Base-by-base conservation (phyloP, 1,140 invertebrate species). In the Aradophagus sp. region DNA sequence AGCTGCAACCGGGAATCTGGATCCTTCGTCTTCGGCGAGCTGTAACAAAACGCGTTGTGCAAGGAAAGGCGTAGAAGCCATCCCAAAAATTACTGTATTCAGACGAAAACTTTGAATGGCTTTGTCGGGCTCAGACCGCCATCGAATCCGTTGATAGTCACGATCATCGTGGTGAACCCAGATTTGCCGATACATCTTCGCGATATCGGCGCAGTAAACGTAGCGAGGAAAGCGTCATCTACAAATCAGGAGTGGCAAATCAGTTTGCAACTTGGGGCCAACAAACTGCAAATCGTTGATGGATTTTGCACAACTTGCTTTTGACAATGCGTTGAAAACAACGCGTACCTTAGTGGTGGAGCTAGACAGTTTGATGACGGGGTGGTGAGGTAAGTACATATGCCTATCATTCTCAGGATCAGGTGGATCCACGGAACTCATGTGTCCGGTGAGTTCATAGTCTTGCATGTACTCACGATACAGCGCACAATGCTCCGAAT, bases 81-180 rank as follows among this genome's bases (percentile, higher is more conserved):
- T 6, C 2, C 55, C 53, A 35, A 52, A 59, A 4, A 55, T 68
- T 1, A 53, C 39, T 0, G 66, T 69, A 5, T 17, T 45, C 0
- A 69, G 11, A 0, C 11, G 27, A 15, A 31, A 69, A 0, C 34
- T 26, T 1, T 1, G 6, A 1, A 44, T 4, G 0, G 16, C 15
- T 7, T 19, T 11, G 1, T 1, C 5, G 5, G 11, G 0, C 4
- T 35, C 8, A 0, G 1, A 26, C 4, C 55, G 32, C 48, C 55
- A 68, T 0, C 47, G 0, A 2, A 68, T 53, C 0, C 53, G 20
- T 32, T 63, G 47, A 0, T 42, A 34, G 10, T 47, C 29, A 34
- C 44, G 44, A 31, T 47, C 44, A 3, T 11, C 5, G 2, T 8
- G 15, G 5, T 32, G 2, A 4, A 34, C 14, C 32, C 11, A 14